Evolutionary conservation across 2,888 invertebrate genomes (phyloP), one percentile per base, ranked within the genome.

Genomic region (Camptogramma bilineatum): DNA sequence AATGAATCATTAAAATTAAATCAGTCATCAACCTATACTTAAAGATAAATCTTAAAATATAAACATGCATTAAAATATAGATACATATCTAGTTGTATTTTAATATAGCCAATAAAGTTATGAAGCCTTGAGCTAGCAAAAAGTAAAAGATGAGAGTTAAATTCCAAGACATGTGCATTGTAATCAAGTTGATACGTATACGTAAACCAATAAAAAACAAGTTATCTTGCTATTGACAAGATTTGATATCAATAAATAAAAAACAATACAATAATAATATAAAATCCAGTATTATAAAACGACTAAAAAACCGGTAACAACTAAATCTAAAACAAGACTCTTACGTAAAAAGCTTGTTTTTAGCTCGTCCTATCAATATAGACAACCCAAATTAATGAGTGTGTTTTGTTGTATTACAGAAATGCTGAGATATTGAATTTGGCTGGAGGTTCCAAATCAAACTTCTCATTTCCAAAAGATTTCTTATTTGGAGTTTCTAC

Each of bases 401-500:
- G 8, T 44, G 17, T 56, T 62, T 66, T 44, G 39, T 70, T 73
- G 42, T 69, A 28, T 85, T 77, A 42, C 86, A 91, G 91, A 72
- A 76, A 84, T 72, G 84, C 84, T 4, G 80, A 85, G 70, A 74
- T 75, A 60, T 73, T 81, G 34, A 83, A 85, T 68, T 85, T 91
- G 71, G 83, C 90, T n/a, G 91, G 90, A 9, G 91, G 92, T 7
- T 69, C 76, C 2, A 88, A 90, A 70, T 84, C 85, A 16, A 89
- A 90, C 73, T 87, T 90, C 70, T 85, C 87, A 62, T 95, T 95
- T 78, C 94, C 95, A 16, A 80, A 91, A 66, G 90, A 90, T 53
- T 95, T 95, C 77, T 71, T 94, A 24, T 95, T 95, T 76, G 95
- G 95, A 17, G 93, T 94, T 3, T 94, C 95, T 0, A 94, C 95